These are phyloP conservation scores for Thalassophryne amazonica DNA, from an alignment of 2,797 vertebrate genomes.

Conservation along the genomic window DNA sequence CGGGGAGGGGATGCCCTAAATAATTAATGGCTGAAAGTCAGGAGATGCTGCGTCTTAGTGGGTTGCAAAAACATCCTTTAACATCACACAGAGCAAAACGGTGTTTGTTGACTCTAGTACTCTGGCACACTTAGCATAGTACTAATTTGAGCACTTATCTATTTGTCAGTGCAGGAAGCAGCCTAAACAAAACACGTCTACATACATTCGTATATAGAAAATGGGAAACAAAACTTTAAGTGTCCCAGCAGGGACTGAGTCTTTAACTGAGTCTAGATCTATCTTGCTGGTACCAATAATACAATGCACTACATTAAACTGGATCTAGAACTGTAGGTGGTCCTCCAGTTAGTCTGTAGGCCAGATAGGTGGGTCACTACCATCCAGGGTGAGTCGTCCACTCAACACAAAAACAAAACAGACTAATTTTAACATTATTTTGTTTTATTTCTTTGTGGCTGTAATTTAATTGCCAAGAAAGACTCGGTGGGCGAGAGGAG, in stretches of 20 bases:
- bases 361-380: too few relatives aligned
- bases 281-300: neutral
- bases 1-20: constrained; percentile 10
- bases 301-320: too few relatives aligned
- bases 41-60: constrained; percentile 28
- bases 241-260: constrained; percentile 24
- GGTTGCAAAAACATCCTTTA: constrained; percentile 59
- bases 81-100: constrained; percentile 46
- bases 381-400: too few relatives aligned
- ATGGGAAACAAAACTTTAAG: constrained; percentile 46
- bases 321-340: too few relatives aligned
- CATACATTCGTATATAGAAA: constrained; percentile 36
- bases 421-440: too few relatives aligned
- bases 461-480: too few relatives aligned
- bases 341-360: too few relatives aligned
- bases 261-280: constrained; percentile 12
- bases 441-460: too few relatives aligned
- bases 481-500: too few relatives aligned
- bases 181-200: constrained; percentile 27
- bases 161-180: constrained; percentile 36
- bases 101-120: constrained; percentile 27
- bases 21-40: constrained; percentile 45
- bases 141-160: constrained; percentile 52
- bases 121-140: constrained; percentile 5
- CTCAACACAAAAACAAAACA: too few relatives aligned